Evolutionary conservation across 1,140 invertebrate species (phyloP), one percentile per base, ranked within the genome.

Genomic region (Macrocentrus cingulum): DNA sequence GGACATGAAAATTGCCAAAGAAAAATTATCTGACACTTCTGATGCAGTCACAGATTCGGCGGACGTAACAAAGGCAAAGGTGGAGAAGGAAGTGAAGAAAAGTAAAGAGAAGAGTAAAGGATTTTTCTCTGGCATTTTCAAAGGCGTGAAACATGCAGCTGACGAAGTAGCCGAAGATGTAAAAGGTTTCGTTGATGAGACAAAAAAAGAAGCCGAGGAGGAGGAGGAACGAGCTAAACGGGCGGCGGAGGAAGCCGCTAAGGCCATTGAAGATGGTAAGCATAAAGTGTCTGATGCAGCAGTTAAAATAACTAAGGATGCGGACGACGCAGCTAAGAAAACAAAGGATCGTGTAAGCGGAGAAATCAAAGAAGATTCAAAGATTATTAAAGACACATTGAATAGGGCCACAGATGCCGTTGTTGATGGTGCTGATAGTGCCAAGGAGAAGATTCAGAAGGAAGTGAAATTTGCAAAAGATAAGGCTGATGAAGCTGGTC

Each of bases 61-160:
- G 2, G 61, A 62, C 1, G 45, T 39, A 2, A 9, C 41, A 0
- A 72, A 19, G 13, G 41, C 41, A 15, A 59, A 59, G 42, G 15
- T 41, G 5, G 56, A 36, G 3, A 69, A 71, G 50, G 70, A 71
- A 46, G 56, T 60, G 0, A 72, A 72, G 5, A 76, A 70, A 49
- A 25, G 49, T 0, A 70, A 74, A 25, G 70, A 68, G 1, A 72
- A 69, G 42, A 45, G 32, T 15, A 16, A 49, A 32, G 53, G 58
- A 1, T 64, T 66, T 4, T 59, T 67, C 7, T 65, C 66, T 1
- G 66, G 64, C 0, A 68, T 67, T 2, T 62, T 68, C n/a, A 66
- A 62, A 50, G 61, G 60, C 13, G 39, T 59, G 0, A 68, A 65
- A 22, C 39, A 74, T 41, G 41, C 50, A 11, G 58, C 37, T 1